Evolutionary conservation across 2,888 invertebrate species (phyloP), one percentile per base, ranked within the genome.

Genomic region (Neocrepidodera transversa): DNA sequence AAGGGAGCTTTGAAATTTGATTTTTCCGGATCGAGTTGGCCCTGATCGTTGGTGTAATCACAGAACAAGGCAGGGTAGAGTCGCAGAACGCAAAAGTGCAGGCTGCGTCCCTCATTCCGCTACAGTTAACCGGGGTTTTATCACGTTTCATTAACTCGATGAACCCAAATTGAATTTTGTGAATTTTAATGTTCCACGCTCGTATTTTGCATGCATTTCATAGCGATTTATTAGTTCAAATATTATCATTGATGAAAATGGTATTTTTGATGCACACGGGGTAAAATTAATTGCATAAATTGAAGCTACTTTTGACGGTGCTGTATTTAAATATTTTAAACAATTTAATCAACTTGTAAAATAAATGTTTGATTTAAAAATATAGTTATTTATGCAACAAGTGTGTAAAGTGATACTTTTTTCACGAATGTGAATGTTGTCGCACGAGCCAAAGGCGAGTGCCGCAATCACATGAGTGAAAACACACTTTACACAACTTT

Each of bases 1-100:
- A 62, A 59, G 68, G 68, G 71, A 64, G 71, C 74, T 74, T 77
- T 77, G 76, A 78, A 76, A 78, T 77, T 76, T 76, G 77, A 78
- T 78, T 78, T 78, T 76, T 76, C 68, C 71, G 68, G 63, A 72
- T 70, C 74, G 72, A 73, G 74, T 75, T 71, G 71, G 68, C 68
- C 71, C 71, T 71, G 71, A 72, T 71, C 68, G 64, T 72, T 68
- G 69, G 70, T 70, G 69, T 75, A 72, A 76, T 74, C 74, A 74
- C 74, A 66, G 63, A 58, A 65, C 63, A 58, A 59, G 62, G 60
- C 63, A 38, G 57, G 62, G 61, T 57, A 59, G 63, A 45, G 2
- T 47, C 54, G 14, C 36, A 35, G 45, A 47, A 54, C 45, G 45
- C 54, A 47, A 54, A 54, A 54, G 54, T 54, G 45, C 26, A 16